Base-by-base conservation (phyloP, 2,888 invertebrate genomes). In the Fissipunctia ypsillon region DNA sequence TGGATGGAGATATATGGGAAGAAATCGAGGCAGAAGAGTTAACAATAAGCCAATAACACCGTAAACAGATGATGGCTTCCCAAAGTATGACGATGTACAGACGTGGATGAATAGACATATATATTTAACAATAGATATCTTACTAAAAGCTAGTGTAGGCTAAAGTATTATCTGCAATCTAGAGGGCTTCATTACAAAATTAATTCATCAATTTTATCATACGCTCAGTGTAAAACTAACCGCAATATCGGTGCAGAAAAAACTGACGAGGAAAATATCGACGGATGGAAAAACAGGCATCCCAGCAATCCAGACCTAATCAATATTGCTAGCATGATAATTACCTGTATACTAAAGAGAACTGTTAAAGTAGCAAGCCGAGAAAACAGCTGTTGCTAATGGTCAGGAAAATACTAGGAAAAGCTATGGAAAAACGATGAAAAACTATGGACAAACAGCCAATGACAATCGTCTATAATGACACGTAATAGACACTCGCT, bases 401-500 rank as follows among this genome's bases (percentile, higher is more conserved):
- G 6, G 16, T 0, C 16, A 6, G 10, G 14, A 52, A 48, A 61
- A 45, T 12, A 48, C n/a, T 19, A 48, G 1, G 7, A 45, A 57
- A 65, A n/a, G n/a, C n/a, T n/a, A n/a, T n/a, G n/a, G n/a, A n/a
- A n/a, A n/a, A n/a, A n/a, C n/a, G n/a, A n/a, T n/a, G n/a, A n/a
- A n/a, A n/a, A 61, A 2, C 41, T 50, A 48, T 9, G 16, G 10
- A 38, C 50, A 25, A 54, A 54, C 22, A 43, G 1, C 0, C 22
- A 35, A 19, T 14, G 61, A 19, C 35, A 22, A 66, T 66, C 38
- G n/a, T 38, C 52, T 41, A 76, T 78, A 6, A 22, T n/a, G n/a
- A 82, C 56, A 87, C 80, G 81, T 85, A 88, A 88, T 85, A 81
- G 60, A 69, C 52, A 70, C 60, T 48, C 56, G 84, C 75, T 87